phyloP scores from a whole-genome alignment of 1,140 invertebrate species.

The Trichonephila clavipes region DNA sequence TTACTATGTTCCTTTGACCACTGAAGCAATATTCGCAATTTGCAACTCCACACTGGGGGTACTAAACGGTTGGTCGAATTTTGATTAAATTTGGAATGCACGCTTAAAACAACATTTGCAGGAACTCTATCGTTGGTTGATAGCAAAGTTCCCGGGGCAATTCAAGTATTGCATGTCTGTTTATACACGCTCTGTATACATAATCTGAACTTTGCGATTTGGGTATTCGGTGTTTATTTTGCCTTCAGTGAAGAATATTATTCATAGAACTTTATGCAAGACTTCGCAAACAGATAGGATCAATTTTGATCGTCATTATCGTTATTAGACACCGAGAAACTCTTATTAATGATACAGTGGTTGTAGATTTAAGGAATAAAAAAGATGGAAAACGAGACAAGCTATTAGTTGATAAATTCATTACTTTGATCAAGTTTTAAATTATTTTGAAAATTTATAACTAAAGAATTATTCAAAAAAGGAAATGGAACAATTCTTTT shows the following conservation, averaged over 20 bases:
- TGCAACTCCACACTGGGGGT: not conserved
- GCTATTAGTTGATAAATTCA: too few species aligned
- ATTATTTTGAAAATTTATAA: too few species aligned
- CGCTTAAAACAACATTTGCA: slow-evolving; percentile 22
- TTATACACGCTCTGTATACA: not conserved
- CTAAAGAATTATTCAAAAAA: too few species aligned
- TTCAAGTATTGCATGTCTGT: not conserved
- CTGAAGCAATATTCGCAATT: not conserved
- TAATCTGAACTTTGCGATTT: too few species aligned
- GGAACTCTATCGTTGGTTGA: slow-evolving; percentile 9
- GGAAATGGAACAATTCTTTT: too few species aligned
- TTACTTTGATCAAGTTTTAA: too few species aligned
- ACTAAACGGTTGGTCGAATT: slow-evolving; percentile 8
- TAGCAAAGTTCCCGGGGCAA: not conserved
- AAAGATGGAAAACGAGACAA: too few species aligned
- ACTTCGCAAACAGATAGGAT: too few species aligned
- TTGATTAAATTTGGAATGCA: slow-evolving; percentile 22
- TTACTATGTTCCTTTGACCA: not conserved
- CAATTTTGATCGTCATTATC: too few species aligned
- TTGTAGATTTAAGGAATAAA: too few species aligned
- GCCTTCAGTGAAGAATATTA: not conserved
- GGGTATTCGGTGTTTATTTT: not conserved
- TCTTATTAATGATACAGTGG: too few species aligned
- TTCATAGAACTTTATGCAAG: not conserved
- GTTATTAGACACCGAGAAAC: too few species aligned